These are phyloP conservation scores for Borostomias antarcticus DNA, from an alignment of 2,797 vertebrate genomes.

Conservation along the genomic window DNA sequence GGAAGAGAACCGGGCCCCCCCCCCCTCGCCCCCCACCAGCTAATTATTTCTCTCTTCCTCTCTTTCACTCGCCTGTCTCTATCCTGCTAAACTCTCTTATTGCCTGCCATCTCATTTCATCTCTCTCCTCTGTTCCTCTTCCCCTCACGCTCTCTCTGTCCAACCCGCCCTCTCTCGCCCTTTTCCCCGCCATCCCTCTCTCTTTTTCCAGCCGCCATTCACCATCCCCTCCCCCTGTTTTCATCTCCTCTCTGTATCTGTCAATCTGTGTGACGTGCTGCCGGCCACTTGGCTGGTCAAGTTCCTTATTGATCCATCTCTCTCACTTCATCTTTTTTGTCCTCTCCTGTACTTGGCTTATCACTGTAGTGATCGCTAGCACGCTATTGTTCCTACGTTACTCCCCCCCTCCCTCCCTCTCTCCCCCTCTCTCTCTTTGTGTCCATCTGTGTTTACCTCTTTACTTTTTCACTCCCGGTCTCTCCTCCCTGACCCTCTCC, in stretches of 20 bases:
- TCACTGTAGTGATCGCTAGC: slow-evolving; percentile 50
- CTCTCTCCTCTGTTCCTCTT: no score
- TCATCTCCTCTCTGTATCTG: slow-evolving; percentile 57
- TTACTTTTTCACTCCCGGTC: slow-evolving; percentile 45
- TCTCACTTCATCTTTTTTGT: background rate
- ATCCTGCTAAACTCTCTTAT: no score
- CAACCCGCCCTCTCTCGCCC: slow-evolving; percentile 31
- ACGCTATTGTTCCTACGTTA: background rate
- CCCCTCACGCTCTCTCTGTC: slow-evolving; percentile 26
- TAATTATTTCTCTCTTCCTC: slow-evolving; percentile 20
- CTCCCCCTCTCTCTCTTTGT: slow-evolving; percentile 48
- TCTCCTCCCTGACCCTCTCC: slow-evolving; percentile 48
- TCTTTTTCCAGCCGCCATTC: background rate
- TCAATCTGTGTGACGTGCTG: slow-evolving; percentile 48
- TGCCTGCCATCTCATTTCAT: no score
- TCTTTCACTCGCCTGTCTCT: slow-evolving; percentile 39
- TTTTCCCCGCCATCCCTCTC: slow-evolving; percentile 46
- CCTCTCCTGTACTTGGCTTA: no score
- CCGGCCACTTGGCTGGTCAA: slow-evolving; percentile 65
- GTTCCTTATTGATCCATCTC: slow-evolving; percentile 65
- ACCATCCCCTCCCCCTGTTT: slow-evolving; percentile 43
- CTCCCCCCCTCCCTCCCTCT: background rate
- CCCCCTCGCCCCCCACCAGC: slow-evolving; percentile 52
- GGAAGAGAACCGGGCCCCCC: slow-evolving; percentile 68
- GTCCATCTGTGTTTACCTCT: slow-evolving; percentile 40